A percentile compares a stretch with the other conserved stretches of the same genome.
Conservation (phyloP, 2,888 invertebrate genomes). For the Piscicola geometra region DNA sequence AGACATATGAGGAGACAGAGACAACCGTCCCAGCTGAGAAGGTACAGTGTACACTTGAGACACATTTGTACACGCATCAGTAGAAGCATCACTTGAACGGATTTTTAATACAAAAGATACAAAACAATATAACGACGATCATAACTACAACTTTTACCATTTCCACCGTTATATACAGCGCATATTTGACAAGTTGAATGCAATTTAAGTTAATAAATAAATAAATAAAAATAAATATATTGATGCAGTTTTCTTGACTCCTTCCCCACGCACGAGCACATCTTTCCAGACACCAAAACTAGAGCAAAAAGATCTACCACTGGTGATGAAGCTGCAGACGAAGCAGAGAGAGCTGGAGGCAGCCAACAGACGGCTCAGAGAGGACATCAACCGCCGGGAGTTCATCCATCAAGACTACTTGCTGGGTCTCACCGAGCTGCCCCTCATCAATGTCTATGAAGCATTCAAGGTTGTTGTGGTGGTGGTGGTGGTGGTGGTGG, state of each 20-base stretch:
- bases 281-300: neutral
- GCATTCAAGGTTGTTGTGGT: conserved; percentile 43
- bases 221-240: neutral
- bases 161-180: too few species aligned
- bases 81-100: too few species aligned
- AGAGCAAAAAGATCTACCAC: conserved; percentile 61
- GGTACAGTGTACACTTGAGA: too few species aligned
- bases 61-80: too few species aligned
- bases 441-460: conserved; percentile 42
- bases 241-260: neutral
- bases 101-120: too few species aligned
- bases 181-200: too few species aligned
- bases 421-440: conserved; percentile 20
- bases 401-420: conserved; percentile 29
- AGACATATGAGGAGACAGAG: too few species aligned
- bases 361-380: conserved; percentile 71
- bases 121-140: too few species aligned
- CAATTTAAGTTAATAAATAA: neutral
- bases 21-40: conserved; percentile 8
- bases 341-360: conserved; percentile 50
- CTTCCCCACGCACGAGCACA: too few species aligned
- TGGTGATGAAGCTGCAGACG: conserved; percentile 73
- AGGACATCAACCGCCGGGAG: conserved; percentile 70
- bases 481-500: too few species aligned
- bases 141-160: too few species aligned